Evolutionary conservation across 2,888 invertebrate species (phyloP).

Genomic region (Drosophila prolongata): DNA sequence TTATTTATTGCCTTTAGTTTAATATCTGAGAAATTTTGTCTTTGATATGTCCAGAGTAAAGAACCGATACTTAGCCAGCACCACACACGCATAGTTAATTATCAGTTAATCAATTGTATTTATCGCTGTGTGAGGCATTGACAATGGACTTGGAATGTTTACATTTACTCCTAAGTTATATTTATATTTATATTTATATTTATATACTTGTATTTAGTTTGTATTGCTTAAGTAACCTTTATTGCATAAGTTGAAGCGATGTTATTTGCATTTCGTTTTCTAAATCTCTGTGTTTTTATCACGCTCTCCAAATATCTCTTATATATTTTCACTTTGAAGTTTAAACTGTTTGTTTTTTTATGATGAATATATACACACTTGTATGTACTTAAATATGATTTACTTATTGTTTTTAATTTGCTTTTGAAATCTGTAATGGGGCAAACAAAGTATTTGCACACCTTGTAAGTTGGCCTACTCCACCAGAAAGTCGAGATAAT

Average conservation of each 20-base stretch:
- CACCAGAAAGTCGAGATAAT: constrained; percentile 3
- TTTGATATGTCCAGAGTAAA: constrained; percentile 9
- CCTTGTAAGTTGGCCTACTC: constrained; percentile 1
- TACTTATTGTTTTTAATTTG: constrained; percentile 2
- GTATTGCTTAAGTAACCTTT: constrained; percentile 12
- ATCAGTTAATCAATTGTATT: constrained; percentile 8
- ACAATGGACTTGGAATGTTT: constrained; percentile 34
- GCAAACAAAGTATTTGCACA: neutral
- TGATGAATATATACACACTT: constrained; percentile 28
- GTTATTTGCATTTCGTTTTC: constrained; percentile 51
- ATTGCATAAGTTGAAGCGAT: constrained; percentile 21
- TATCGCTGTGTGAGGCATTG: constrained; percentile 39
- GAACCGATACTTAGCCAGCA: constrained; percentile 42
- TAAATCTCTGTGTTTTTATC: constrained; percentile 23
- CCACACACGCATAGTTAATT: constrained; percentile 3
- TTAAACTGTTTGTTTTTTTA: constrained; percentile 15
- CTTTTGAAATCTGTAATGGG: neutral
- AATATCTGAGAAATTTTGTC: constrained; percentile 9
- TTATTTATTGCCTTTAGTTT: constrained; percentile 29
- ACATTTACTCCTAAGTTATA: constrained; percentile 22
- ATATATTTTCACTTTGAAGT: constrained; percentile 11
- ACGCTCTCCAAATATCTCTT: constrained; percentile 21
- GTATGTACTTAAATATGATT: constrained; percentile 3
- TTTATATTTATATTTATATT: constrained; percentile 17
- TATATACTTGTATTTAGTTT: constrained; percentile 19